These are phyloP conservation scores for Edolisoma coerulescens DNA, from an alignment of 2,113 vertebrate species.

Conservation along the genomic window DNA sequence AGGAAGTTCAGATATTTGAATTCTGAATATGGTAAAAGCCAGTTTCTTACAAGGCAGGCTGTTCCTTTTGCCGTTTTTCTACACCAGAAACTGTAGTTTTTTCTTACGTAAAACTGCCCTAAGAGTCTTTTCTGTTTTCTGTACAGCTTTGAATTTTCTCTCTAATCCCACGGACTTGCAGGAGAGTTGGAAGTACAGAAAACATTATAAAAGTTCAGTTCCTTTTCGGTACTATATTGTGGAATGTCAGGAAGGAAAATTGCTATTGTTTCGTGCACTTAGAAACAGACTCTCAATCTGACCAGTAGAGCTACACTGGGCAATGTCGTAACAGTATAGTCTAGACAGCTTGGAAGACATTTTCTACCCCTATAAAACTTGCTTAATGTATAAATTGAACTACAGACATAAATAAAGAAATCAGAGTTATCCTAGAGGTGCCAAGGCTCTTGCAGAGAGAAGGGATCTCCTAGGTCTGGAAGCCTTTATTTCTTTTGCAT, in stretches of 20 bases:
- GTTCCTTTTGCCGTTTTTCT: background rate
- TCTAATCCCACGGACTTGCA: background rate
- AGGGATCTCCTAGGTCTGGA: background rate
- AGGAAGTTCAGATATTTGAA: background rate
- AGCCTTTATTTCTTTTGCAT: background rate
- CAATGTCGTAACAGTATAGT: background rate
- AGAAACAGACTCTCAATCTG: background rate
- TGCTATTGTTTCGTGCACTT: background rate
- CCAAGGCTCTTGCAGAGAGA: background rate
- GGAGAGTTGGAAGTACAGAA: background rate
- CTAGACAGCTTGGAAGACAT: background rate
- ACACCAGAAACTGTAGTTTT: background rate
- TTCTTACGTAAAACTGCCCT: background rate
- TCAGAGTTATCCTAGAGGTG: background rate
- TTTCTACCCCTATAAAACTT: background rate
- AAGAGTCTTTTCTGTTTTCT: background rate
- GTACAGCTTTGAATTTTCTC: background rate
- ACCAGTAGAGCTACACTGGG: background rate
- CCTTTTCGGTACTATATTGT: background rate
- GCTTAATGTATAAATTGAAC: background rate
- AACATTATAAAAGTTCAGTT: background rate
- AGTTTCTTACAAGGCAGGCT: background rate
- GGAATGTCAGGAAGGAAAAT: background rate
- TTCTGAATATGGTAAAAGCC: background rate
- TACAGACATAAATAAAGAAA: background rate